phyloP scores from a whole-genome alignment of 2,888 invertebrate genomes.

The Protonemura montana region DNA sequence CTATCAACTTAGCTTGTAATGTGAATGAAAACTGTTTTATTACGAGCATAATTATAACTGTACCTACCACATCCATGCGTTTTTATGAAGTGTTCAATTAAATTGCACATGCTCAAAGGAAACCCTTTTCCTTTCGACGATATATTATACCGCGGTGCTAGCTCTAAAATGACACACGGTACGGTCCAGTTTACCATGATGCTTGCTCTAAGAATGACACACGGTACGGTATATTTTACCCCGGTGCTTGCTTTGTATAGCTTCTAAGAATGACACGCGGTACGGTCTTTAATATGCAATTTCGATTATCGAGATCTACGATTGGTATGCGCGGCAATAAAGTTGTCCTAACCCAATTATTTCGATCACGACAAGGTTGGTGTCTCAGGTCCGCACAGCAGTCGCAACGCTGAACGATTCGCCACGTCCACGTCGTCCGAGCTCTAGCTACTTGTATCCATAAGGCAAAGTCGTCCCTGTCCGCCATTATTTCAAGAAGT shows the following conservation, averaged over 20 bases:
- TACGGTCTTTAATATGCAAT: background rate
- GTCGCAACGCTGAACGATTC: background rate
- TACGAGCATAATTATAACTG: background rate
- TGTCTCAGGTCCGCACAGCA: background rate
- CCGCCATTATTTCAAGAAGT: background rate
- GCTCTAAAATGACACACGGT: too few relatives aligned
- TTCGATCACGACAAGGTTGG: background rate
- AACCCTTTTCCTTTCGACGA: too few relatives aligned
- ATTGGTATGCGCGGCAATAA: background rate
- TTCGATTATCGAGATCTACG: background rate
- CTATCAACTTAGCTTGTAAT: background rate
- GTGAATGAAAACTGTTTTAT: background rate
- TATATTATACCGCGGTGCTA: too few relatives aligned
- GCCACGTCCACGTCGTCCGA: background rate
- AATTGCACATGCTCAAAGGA: background rate
- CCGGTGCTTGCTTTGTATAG: too few relatives aligned
- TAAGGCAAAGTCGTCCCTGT: background rate
- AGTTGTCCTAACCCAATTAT: slow-evolving; percentile 12
- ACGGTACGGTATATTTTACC: background rate
- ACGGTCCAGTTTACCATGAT: too few relatives aligned
- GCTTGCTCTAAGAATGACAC: background rate
- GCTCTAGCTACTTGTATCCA: too few relatives aligned
- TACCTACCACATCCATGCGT: background rate
- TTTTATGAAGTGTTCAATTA: background rate
- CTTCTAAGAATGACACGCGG: background rate